Evolutionary conservation across 2,797 vertebrate genomes (phyloP).

Genomic region (Brachyalestes nurse): DNA sequence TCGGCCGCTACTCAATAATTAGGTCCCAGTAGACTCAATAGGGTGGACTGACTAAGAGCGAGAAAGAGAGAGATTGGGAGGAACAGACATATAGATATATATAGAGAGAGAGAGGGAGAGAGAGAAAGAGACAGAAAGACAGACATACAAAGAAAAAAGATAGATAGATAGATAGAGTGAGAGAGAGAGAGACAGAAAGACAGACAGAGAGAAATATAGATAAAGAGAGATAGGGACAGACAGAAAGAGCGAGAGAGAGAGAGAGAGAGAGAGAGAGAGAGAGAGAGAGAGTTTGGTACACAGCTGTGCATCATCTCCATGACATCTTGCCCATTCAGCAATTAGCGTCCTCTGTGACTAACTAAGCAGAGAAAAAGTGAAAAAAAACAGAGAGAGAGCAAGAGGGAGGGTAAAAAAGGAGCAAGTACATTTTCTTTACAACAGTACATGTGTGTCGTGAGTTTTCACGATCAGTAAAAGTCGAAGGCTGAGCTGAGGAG

Average conservation of each 20-base stretch:
- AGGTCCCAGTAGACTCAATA: conserved; percentile 67
- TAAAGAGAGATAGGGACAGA: too few species aligned
- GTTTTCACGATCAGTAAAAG: conserved; percentile 32
- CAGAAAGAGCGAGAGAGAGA: conserved; percentile 12
- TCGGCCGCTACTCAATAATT: conserved; percentile 71
- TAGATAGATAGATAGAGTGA: conserved; percentile 13
- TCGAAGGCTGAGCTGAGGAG: conserved; percentile 42
- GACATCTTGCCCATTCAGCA: conserved; percentile 60
- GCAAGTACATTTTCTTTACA: conserved; percentile 27
- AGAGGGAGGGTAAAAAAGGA: conserved; percentile 24
- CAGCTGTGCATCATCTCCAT: conserved; percentile 59
- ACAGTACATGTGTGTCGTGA: conserved; percentile 22
- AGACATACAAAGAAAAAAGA: not conserved
- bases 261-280: conserved; percentile 46
- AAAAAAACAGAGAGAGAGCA: not conserved
- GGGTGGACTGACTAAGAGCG: too few species aligned
- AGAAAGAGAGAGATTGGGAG: too few species aligned
- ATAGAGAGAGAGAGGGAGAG: too few species aligned
- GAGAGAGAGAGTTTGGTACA: conserved; percentile 48
- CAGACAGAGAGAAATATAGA: too few species aligned
- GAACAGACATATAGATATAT: too few species aligned
- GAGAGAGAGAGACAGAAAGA: conserved; percentile 49
- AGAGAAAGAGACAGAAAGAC: not conserved
- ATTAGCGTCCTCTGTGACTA: conserved; percentile 57
- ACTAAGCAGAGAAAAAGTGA: conserved; percentile 50